These are phyloP conservation scores for Papilio protenor DNA, from an alignment of 2,888 invertebrate genomes.

Conservation along the genomic window DNA sequence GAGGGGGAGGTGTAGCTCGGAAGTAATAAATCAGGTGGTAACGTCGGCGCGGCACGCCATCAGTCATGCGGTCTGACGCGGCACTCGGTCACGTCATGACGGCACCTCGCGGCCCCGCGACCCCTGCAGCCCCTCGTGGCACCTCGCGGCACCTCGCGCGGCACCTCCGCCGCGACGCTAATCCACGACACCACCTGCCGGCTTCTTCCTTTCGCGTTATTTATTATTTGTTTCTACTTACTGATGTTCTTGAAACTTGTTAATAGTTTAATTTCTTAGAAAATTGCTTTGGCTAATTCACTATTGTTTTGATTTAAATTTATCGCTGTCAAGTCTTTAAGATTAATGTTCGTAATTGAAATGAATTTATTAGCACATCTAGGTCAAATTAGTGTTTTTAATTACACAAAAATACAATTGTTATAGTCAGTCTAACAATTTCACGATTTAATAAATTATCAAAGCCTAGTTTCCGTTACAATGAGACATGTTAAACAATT, in stretches of 20 bases:
- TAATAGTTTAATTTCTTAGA: conserved; percentile 21
- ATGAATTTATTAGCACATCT: neutral
- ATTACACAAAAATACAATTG: neutral
- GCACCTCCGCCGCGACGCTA: conserved; percentile 26
- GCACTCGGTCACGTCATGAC: conserved; percentile 71
- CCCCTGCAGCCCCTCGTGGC: conserved; percentile 36
- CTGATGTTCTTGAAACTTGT: conserved; percentile 13
- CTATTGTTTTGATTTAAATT: conserved; percentile 24
- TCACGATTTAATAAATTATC: neutral
- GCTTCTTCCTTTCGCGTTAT: conserved; percentile 42
- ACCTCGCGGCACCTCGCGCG: conserved; percentile 42
- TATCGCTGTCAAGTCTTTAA: neutral
- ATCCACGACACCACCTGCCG: conserved; percentile 44
- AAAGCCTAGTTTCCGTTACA: neutral
- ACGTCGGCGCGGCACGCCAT: conserved; percentile 82
- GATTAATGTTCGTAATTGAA: neutral
- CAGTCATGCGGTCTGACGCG: conserved; percentile 77
- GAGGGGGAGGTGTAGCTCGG: conserved; percentile 61
- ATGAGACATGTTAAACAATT: neutral
- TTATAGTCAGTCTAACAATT: neutral
- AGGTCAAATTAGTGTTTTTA: neutral
- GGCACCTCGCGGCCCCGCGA: conserved; percentile 51
- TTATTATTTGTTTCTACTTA: conserved; percentile 34
- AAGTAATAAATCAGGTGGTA: conserved; percentile 84
- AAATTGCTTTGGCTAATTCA: conserved; percentile 21